These are phyloP conservation scores for Apostichopus californicus DNA, from an alignment of 35 echinoderm and acorn worm species.

Conservation along the genomic window DNA sequence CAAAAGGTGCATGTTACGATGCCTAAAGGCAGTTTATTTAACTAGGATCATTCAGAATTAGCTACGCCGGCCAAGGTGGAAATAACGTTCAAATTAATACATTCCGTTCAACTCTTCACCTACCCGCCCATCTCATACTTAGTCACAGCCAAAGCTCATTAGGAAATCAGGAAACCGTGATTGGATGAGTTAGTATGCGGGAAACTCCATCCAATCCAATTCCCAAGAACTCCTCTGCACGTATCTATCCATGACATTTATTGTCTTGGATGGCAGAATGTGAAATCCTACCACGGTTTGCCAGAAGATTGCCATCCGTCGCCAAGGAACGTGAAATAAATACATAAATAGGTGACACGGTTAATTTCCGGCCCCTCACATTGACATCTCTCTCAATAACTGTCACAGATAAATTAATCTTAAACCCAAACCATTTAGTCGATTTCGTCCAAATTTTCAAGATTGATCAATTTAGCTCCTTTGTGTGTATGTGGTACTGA, in stretches of 20 bases:
- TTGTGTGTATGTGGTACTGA: no score
- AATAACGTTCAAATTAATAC: constrained; percentile 45
- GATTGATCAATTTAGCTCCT: no score
- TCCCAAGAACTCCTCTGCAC: constrained; percentile 1
- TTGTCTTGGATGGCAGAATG: background rate
- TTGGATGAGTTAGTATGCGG: background rate
- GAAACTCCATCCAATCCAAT: background rate
- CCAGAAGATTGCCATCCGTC: background rate
- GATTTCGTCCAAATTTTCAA: no score
- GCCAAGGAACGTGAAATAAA: background rate
- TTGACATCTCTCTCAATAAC: constrained; percentile 19
- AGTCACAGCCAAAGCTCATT: constrained; percentile 45
- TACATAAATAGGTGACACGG: background rate
- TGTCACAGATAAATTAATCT: background rate
- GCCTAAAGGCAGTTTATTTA: background rate
- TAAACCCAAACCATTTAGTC: no score
- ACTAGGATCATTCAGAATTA: background rate
- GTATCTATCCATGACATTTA: no score
- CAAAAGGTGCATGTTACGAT: no score
- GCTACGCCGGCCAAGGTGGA: background rate
- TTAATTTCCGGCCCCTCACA: background rate
- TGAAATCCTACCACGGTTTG: background rate
- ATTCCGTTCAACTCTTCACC: background rate
- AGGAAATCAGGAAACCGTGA: constrained; percentile 28
- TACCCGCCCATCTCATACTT: constrained; percentile 22